Base-by-base conservation (phyloP, 2,113 vertebrate genomes). In the Corythaeola cristata region DNA sequence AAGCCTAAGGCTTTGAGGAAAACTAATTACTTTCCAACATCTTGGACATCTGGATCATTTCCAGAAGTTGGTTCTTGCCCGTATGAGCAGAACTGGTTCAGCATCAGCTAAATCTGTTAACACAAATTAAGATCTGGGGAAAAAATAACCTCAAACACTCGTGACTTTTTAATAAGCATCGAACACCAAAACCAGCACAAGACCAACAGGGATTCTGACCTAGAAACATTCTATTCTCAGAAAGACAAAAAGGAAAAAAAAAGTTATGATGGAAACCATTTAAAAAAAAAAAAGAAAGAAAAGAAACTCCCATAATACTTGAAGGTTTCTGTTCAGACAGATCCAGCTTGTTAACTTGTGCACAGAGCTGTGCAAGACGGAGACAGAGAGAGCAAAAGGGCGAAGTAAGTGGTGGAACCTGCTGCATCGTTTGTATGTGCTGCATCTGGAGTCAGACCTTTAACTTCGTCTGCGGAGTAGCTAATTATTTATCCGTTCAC, bases 41-140 rank as follows among this genome's bases (percentile, higher is more conserved):
- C 82, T 49, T 83, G 88, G 81, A 85, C 78, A 83, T n/a, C 41
- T 89, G 78, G 58, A 95, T 83, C 0, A 0, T 33, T 88, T 93
- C 88, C 93, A 93, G 59, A 88, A 94, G 59, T 59, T 76, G 71
- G 30, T 73, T 37, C 63, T 80, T 91, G 67, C 58, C 55, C 53
- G 15, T 37, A 60, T 60, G 62, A 95, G 71, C 67, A 85, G 71
- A 96, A 93, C 80, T 92, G 66, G 90, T 95, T 96, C 91, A 91
- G 37, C 58, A 95, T 68, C 83, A 90, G 80, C 92, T 92, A 94
- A 90, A 96, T 90, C 76, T 93, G 69, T 71, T 92, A 89, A 85
- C 27, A 44, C 28, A 96, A 95, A 93, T 87, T 94, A 96, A 85
- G 68, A 89, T 78, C 90, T 78, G 35, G 69, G 79, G 63, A 52